Base-by-base conservation (phyloP, 2,888 invertebrate genomes). In the Scaptomyza cyrtandrae region DNA sequence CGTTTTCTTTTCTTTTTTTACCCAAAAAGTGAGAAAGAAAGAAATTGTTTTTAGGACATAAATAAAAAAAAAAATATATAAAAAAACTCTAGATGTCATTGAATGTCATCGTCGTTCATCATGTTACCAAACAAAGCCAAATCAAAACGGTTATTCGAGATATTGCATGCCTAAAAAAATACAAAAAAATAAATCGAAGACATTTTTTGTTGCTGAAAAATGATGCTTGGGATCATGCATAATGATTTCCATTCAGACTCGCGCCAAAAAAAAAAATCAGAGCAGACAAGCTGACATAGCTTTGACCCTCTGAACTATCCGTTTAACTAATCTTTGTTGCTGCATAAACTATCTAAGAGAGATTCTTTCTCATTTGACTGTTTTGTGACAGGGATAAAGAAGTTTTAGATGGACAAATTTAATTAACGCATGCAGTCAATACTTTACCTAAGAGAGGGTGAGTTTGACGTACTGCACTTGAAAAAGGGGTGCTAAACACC, bases 1-100 rank as follows among this genome's bases (percentile, higher is more conserved):
- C 73, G 83, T 88, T 85, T 75, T 85, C 85, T 87, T 82, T 88
- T 85, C 79, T 85, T 85, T 87, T 82, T 89, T 75, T 78, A 70
- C 69, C 77, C 74, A 72, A 87, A 89, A 31, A 64, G 24, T 11
- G n/a, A 19, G 2, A 43, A 33, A 16, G n/a, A 37, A 41, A 33
- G 13, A 13, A 14, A 58, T 53, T 41, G 9, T 49, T 49, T 61
- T 72, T 50, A 71, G 74, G 78, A 80, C 81, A 88, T 74, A 80
- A 86, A 89, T 74, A 88, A 19, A 19, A 19, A 19, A 88, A 88
- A 78, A 72, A 72, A n/a, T n/a, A n/a, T n/a, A n/a, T n/a, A n/a
- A n/a, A n/a, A 88, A 78, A 72, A 72, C 54, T 50, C 39, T 16
- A 57, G 66, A 71, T 65, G 74, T 73, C 80, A 66, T 82, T 71